Evolutionary conservation across 53 echinoderm and acorn worm genomes (phyloP).

Genomic region (Arbacia lixula): DNA sequence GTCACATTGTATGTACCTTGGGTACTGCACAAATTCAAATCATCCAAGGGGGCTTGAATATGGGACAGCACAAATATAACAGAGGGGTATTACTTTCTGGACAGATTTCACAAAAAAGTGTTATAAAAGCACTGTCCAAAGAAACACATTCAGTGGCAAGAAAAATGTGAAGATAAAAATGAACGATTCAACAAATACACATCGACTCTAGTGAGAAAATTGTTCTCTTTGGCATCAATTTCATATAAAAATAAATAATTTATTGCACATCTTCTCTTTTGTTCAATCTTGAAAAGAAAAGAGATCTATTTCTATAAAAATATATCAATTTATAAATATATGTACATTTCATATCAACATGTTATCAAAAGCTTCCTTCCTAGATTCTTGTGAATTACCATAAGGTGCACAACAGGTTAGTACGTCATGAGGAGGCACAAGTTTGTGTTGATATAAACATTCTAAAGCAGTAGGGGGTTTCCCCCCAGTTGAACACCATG

Average conservation of each 20-base stretch:
- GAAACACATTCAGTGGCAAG: not conserved
- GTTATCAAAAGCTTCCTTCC: not conserved
- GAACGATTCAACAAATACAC: constrained; percentile 34
- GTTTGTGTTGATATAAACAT: too few relatives aligned
- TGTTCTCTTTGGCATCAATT: constrained; percentile 55
- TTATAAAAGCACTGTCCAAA: not conserved
- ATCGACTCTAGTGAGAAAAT: constrained; percentile 27
- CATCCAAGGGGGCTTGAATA: too few relatives aligned
- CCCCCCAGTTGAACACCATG: constrained; percentile 4
- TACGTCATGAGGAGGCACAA: too few relatives aligned
- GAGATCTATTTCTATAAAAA: constrained; percentile 36
- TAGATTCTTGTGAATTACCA: too few relatives aligned
- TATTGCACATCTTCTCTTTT: constrained; percentile 72
- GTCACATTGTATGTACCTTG: too few relatives aligned
- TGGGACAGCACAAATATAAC: too few relatives aligned
- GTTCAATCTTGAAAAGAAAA: not conserved
- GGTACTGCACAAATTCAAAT: too few relatives aligned
- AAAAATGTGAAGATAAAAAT: not conserved
- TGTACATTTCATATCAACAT: constrained; percentile 41
- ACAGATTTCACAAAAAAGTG: too few relatives aligned
- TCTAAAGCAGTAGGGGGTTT: constrained; percentile 20
- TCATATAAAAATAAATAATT: constrained; percentile 84
- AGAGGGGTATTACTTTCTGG: too few relatives aligned
- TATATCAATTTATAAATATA: constrained; percentile 49
- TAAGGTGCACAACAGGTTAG: too few relatives aligned